phyloP scores from a whole-genome alignment of 2,888 invertebrate species.

The Tricholauxania praeusta region DNA sequence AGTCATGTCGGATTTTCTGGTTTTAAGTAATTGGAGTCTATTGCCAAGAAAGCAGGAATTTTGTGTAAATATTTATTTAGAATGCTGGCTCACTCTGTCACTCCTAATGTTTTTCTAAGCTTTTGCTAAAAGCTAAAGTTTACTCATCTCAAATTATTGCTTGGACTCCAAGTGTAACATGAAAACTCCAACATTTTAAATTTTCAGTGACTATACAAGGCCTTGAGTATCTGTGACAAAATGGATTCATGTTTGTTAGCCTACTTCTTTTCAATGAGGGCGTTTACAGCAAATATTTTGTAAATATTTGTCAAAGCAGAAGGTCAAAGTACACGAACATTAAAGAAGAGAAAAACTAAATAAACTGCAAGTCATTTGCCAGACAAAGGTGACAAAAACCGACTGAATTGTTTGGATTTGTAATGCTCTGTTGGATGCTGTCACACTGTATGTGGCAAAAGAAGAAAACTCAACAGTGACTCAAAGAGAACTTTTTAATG shows the following conservation, averaged over 20 bases:
- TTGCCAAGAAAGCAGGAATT: neutral
- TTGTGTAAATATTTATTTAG: slow-evolving; percentile 3
- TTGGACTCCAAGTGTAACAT: no score
- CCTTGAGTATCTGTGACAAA: slow-evolving; percentile 13
- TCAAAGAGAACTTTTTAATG: no score
- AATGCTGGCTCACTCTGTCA: neutral
- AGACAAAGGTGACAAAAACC: slow-evolving; percentile 8
- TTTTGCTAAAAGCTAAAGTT: neutral
- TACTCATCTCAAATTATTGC: no score
- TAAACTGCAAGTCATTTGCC: no score
- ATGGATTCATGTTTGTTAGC: no score
- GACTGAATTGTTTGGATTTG: slow-evolving; percentile 14
- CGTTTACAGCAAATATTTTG: slow-evolving; percentile 25
- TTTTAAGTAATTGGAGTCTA: no score
- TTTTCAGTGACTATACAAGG: neutral
- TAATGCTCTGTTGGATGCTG: slow-evolving; percentile 19
- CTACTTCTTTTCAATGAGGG: neutral
- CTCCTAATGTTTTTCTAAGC: neutral
- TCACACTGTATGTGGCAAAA: neutral
- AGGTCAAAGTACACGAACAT: no score
- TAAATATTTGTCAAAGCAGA: slow-evolving; percentile 11
- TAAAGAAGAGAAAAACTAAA: no score
- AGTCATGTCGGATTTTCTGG: slow-evolving; percentile 11
- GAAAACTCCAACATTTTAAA: no score
- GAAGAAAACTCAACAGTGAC: no score